These are phyloP conservation scores for Aphelenchoides besseyi DNA, from an alignment of 1,140 invertebrate genomes.

Conservation along the genomic window DNA sequence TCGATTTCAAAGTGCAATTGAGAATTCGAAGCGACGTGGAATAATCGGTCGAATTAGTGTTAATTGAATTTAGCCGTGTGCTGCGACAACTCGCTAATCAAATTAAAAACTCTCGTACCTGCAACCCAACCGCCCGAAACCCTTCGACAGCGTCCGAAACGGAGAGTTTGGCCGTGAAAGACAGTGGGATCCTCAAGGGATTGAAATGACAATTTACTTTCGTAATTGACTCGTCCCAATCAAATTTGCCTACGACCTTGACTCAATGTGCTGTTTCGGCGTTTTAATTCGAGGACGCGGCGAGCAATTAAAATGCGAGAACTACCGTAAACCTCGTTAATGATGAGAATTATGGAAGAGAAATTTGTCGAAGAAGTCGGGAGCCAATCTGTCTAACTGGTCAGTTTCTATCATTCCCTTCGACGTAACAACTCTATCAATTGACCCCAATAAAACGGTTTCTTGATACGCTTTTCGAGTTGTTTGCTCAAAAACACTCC, in stretches of 20 bases:
- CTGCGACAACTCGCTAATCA: too few species aligned
- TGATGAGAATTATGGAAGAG: too few species aligned
- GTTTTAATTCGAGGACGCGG: not conserved
- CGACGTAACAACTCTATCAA: not conserved
- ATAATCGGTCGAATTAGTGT: too few species aligned
- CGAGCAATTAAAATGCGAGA: not conserved
- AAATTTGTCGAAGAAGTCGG: not conserved
- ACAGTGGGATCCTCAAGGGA: not conserved
- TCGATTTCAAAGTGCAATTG: too few species aligned
- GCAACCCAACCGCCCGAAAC: too few species aligned
- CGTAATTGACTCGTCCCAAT: not conserved
- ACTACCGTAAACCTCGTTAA: not conserved
- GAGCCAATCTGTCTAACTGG: not conserved
- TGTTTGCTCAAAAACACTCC: too few species aligned
- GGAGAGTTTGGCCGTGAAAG: slow-evolving; percentile 1
- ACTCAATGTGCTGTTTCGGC: not conserved
- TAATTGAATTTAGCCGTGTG: too few species aligned
- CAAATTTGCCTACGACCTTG: not conserved
- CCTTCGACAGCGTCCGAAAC: too few species aligned
- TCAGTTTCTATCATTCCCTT: not conserved
- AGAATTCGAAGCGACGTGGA: too few species aligned
- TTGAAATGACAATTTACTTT: not conserved
- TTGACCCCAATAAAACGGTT: not conserved
- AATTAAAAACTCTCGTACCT: too few species aligned
- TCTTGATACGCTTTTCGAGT: too few species aligned